Conservation (phyloP, 2,797 vertebrate genomes). For the Phrynocephalus vlangalii region DNA sequence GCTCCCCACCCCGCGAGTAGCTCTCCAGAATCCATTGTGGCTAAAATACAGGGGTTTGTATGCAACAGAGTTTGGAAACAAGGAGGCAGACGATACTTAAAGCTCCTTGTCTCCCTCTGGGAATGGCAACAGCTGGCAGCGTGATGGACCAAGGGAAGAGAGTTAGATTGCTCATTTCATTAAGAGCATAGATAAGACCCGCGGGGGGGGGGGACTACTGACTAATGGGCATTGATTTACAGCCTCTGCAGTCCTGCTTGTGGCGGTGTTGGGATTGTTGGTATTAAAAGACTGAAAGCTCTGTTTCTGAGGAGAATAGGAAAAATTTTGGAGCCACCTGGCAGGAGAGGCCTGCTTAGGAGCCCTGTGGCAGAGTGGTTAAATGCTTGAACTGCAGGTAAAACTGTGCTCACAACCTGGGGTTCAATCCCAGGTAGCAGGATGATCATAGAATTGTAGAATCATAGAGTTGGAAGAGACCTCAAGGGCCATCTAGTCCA, state of each 20-base stretch:
- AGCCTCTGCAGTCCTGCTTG: conserved; percentile 36
- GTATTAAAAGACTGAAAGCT: background rate
- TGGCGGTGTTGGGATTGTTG: background rate
- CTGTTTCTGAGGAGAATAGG: background rate
- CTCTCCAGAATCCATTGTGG: accelerated
- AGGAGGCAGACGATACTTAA: conserved; percentile 28
- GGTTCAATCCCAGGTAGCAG: too few relatives aligned
- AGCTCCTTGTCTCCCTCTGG: conserved; percentile 34
- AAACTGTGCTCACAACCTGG: too few relatives aligned
- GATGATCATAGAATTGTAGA: too few relatives aligned
- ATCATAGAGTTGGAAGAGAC: too few relatives aligned
- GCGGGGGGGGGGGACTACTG: conserved; percentile 7
- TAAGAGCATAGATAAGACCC: background rate
- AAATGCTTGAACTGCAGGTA: too few relatives aligned
- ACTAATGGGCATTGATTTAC: conserved; percentile 41
- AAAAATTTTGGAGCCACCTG: background rate
- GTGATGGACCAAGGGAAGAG: background rate
- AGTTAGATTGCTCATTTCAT: conserved; percentile 41
- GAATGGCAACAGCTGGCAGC: background rate
- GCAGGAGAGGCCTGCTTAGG: too few relatives aligned
- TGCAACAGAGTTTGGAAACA: background rate
- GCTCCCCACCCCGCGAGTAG: background rate
- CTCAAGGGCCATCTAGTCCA: too few relatives aligned
- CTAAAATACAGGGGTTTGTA: background rate
- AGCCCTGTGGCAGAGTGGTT: too few relatives aligned